Evolutionary conservation across 2,797 vertebrate genomes (phyloP).

Genomic region (Urocyon cinereoargenteus): DNA sequence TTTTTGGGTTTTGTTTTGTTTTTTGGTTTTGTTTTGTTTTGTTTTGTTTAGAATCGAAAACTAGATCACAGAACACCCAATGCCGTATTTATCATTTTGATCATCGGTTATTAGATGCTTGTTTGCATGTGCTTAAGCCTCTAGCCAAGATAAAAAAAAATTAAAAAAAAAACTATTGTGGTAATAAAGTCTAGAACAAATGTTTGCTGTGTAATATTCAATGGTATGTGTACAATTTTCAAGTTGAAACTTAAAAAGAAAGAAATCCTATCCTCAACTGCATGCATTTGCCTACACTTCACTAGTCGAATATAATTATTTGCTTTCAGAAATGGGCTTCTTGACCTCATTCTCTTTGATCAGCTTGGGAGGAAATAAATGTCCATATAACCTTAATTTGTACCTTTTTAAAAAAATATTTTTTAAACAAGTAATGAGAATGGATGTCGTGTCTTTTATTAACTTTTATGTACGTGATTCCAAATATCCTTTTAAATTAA

Average conservation of each 20-base stretch:
- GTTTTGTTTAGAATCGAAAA: slow-evolving; percentile 29
- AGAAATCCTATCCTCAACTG: not conserved
- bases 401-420: slow-evolving; percentile 3
- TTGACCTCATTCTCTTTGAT: slow-evolving; percentile 55
- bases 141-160: not conserved
- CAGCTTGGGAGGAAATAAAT: slow-evolving; percentile 48
- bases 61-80: not conserved
- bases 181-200: slow-evolving; percentile 42
- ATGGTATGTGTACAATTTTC: not conserved
- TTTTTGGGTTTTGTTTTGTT: not conserved
- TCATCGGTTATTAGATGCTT: not conserved
- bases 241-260: slow-evolving; percentile 50
- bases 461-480: slow-evolving; percentile 69
- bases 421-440: slow-evolving; percentile 50
- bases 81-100: slow-evolving; percentile 9
- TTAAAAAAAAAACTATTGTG: not conserved
- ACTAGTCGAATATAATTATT: not conserved
- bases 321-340: not conserved
- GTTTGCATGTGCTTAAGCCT: slow-evolving; percentile 51
- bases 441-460: slow-evolving; percentile 73
- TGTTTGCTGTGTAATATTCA: not conserved
- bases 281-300: not conserved
- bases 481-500: slow-evolving; percentile 80
- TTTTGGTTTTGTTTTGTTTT: not conserved
- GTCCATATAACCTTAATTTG: slow-evolving; percentile 17